Percentiles rank a stretch among this genome's conserved stretches.
These are phyloP conservation scores for Aproaerema taeniolella DNA, from an alignment of 2,888 invertebrate species.

Conservation along the genomic window DNA sequence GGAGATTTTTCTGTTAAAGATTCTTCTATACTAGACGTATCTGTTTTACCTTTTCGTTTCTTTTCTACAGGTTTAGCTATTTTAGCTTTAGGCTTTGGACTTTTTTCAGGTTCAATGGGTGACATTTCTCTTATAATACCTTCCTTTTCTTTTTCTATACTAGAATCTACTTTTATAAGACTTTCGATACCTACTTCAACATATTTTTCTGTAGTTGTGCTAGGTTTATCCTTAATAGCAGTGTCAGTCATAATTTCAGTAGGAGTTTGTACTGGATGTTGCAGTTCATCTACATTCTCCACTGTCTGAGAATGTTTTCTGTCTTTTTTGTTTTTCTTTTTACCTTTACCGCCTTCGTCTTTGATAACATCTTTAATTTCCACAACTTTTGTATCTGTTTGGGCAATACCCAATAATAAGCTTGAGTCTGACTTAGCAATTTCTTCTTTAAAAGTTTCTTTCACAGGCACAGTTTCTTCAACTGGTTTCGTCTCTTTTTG, in stretches of 20 bases:
- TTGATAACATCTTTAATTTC: constrained; percentile 1
- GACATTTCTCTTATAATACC: background rate
- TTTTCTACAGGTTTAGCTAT: constrained; percentile 59
- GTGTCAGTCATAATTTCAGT: constrained; percentile 16
- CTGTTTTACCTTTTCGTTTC: constrained; percentile 37
- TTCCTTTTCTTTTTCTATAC: background rate
- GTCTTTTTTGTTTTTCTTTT: constrained; percentile 35
- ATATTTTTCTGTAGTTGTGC: background rate
- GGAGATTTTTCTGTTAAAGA: background rate
- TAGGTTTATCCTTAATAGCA: constrained; percentile 1
- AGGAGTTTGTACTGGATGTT: background rate
- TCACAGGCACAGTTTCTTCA: background rate
- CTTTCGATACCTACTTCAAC: background rate
- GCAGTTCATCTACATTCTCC: constrained; percentile 12
- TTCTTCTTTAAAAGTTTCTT: background rate
- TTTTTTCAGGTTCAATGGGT: constrained; percentile 21
- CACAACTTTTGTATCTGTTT: background rate
- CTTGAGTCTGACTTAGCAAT: background rate
- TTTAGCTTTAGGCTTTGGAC: constrained; percentile 45
- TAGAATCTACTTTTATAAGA: background rate
- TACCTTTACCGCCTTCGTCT: constrained; percentile 22
- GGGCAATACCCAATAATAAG: too few relatives aligned
- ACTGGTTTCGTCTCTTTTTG: constrained; percentile 10
- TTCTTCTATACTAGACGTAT: constrained; percentile 3
- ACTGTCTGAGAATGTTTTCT: constrained; percentile 25